Percentiles rank a stretch among this genome's conserved stretches.
Evolutionary conservation across 30 jellyfish, hydroid and myxozoan species (phyloP).

Genomic region (Mastigias papua): DNA sequence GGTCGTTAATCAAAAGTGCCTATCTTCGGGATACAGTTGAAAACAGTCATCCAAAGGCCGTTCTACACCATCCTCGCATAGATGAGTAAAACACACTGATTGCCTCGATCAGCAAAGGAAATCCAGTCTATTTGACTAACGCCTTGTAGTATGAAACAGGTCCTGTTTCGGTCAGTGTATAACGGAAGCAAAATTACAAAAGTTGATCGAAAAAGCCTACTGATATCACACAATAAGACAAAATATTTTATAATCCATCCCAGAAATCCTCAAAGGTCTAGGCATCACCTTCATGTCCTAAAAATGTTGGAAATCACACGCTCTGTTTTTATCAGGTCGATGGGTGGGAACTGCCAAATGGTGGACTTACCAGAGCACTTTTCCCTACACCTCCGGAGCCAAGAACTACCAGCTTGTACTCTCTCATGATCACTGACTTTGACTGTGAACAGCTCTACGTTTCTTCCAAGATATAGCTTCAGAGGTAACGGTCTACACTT

Average conservation of each 20-base stretch:
- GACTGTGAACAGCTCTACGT: background rate
- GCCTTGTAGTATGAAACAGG: background rate
- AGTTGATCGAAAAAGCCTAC: background rate
- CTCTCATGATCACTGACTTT: slow-evolving; percentile 81
- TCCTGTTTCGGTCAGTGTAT: background rate
- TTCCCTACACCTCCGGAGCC: slow-evolving; percentile 99
- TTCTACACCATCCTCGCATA: background rate
- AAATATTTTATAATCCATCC: too few species aligned
- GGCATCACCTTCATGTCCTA: background rate
- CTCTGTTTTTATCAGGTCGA: background rate
- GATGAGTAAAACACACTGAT: background rate
- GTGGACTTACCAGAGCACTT: slow-evolving; percentile 92
- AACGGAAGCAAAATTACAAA: slow-evolving; percentile 9
- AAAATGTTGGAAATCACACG: background rate
- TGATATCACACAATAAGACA: too few species aligned
- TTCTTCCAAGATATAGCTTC: background rate
- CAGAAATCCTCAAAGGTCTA: too few species aligned
- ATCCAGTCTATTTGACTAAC: background rate
- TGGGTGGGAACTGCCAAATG: background rate
- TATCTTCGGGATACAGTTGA: background rate
- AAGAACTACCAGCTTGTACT: slow-evolving; percentile 91
- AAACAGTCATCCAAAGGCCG: background rate
- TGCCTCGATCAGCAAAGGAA: background rate
- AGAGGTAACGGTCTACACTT: background rate
- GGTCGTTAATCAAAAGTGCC: background rate